phyloP scores from a whole-genome alignment of 2,888 invertebrate species.

The Netelia virgata region DNA sequence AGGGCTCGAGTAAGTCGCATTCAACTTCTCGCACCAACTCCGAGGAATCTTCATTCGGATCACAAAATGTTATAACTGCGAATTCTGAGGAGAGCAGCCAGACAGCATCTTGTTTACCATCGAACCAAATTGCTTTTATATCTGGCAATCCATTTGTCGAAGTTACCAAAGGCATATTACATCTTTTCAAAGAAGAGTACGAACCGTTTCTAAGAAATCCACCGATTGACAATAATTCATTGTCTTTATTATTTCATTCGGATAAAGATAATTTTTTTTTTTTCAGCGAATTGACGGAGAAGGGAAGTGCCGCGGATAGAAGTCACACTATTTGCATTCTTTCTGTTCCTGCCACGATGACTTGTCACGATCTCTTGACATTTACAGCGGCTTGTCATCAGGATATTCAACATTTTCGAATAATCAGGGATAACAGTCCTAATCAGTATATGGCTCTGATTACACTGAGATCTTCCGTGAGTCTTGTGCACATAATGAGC shows the following conservation, averaged over 20 bases:
- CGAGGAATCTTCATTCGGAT: constrained; percentile 76
- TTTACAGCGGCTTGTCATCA: constrained; percentile 97
- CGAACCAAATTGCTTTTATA: constrained; percentile 88
- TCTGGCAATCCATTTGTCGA: constrained; percentile 99
- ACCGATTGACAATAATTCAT: not conserved
- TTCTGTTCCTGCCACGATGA: constrained; percentile 95
- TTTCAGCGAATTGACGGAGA: constrained; percentile 90
- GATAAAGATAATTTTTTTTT: constrained; percentile 58
- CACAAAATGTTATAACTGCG: constrained; percentile 70
- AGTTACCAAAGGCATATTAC: constrained; percentile 97
- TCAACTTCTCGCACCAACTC: constrained; percentile 76
- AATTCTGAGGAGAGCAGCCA: constrained; percentile 75
- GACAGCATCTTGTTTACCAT: constrained; percentile 75
- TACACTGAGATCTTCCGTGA: constrained; percentile 87
- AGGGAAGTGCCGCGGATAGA: constrained; percentile 88
- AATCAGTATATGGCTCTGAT: constrained; percentile 99
- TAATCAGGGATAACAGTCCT: constrained; percentile 95
- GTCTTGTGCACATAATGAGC: constrained; percentile 30
- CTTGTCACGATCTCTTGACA: constrained; percentile 96
- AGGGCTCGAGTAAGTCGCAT: constrained; percentile 74
- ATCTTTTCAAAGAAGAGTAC: constrained; percentile 98
- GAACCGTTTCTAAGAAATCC: constrained; percentile 71
- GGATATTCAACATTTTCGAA: constrained; percentile 95
- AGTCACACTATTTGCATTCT: constrained; percentile 95
- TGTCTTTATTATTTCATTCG: not conserved